Conservation (phyloP, 2,113 vertebrate genomes). For the Fulmarus glacialis region DNA sequence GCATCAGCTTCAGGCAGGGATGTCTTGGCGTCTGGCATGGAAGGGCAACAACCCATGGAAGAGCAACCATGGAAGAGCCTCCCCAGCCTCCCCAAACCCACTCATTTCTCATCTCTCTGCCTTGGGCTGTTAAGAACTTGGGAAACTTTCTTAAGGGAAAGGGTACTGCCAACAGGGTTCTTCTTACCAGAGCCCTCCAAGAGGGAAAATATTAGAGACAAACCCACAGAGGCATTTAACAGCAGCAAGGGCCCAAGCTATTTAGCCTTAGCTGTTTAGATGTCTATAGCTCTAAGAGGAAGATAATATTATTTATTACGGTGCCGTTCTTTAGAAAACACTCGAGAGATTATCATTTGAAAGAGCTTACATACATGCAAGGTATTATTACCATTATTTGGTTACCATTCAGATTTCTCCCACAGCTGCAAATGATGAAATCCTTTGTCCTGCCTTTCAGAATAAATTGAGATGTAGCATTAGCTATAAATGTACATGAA, state of each 20-base stretch:
- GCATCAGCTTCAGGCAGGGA: background rate
- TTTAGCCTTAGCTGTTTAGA: background rate
- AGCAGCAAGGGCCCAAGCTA: background rate
- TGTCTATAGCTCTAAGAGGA: background rate
- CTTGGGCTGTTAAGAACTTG: background rate
- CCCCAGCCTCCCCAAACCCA: background rate
- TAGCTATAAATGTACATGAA: background rate
- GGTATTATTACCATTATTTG: background rate
- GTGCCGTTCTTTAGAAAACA: background rate
- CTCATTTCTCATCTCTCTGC: background rate
- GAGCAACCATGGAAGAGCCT: background rate
- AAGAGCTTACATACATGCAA: background rate
- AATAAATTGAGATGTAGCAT: background rate
- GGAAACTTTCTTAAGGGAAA: background rate
- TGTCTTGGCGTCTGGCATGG: rapidly evolving
- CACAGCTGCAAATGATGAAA: background rate
- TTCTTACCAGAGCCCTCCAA: background rate
- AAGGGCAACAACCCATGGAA: background rate
- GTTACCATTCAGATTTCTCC: background rate
- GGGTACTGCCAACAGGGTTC: background rate
- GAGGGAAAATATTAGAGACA: background rate
- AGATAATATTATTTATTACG: background rate
- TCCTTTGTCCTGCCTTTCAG: background rate
- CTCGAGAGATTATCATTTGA: background rate
- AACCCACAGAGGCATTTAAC: too few species aligned